A percentile compares a stretch with the other conserved stretches of the same genome.
phyloP scores from a whole-genome alignment of 2,113 vertebrate species.

The Myotis lucifugus region DNA sequence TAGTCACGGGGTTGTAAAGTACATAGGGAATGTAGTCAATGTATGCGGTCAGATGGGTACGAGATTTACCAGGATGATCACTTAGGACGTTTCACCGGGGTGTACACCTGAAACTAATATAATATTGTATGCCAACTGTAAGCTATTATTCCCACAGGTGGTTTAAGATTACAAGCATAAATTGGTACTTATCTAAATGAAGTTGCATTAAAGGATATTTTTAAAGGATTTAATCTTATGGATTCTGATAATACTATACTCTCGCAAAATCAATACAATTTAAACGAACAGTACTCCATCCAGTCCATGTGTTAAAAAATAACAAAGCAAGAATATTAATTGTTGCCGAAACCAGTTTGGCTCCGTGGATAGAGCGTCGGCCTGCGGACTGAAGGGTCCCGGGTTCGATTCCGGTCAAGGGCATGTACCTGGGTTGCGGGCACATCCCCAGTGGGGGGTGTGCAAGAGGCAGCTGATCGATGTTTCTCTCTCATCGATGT shows the following conservation, averaged over 20 bases:
- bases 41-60: neutral
- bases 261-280: neutral
- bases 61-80: neutral
- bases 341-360: too few species aligned
- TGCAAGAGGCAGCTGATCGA: too few species aligned
- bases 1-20: neutral
- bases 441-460: too few species aligned
- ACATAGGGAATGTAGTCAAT: neutral
- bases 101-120: neutral
- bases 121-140: neutral
- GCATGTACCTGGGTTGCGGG: too few species aligned
- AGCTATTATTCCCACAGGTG: neutral
- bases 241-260: neutral
- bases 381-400: too few species aligned
- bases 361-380: too few species aligned
- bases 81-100: neutral
- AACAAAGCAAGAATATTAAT: neutral
- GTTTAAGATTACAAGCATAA: neutral
- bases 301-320: neutral
- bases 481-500: too few species aligned
- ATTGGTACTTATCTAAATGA: neutral
- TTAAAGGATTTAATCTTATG: neutral
- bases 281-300: neutral
- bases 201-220: neutral
- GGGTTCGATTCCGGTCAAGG: too few species aligned